Base-by-base conservation (phyloP, 2,113 vertebrate species). In the Grus americana region DNA sequence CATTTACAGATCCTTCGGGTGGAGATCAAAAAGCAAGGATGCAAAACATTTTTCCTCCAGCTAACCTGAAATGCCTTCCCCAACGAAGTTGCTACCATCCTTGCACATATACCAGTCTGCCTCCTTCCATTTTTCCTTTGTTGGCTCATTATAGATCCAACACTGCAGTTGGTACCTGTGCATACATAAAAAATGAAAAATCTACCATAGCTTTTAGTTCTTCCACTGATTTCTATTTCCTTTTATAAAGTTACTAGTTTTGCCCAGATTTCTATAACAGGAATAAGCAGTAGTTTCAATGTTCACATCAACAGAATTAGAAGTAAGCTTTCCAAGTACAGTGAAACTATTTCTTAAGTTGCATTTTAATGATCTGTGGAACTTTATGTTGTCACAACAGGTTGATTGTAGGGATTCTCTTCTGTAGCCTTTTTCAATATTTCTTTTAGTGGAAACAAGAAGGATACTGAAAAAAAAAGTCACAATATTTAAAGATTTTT, bases 61-160 rank as follows among this genome's bases (percentile, higher is more conserved):
- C 47, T 52, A 36, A 19, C 18, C 26, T 44, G 44, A 76, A 61
- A 55, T 5, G 6, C 38, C 23, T 70, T 18, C 30, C 10, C 17
- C 2, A 4, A 13, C 0, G 0, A 74, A 61, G 30, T 36, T 5
- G 2, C 67, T 16, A 2, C 29, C 46, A 4, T 6, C 32, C 15
- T 15, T 5, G 11, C 21, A 10, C 7, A 0, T 15, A 36, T 17
- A 23, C 2, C 59, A 7, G 6, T 22, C 80, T n/a, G 63, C 29
- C 27, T 32, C 18, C 11, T 46, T 55, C 14, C 38, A 1, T 8
- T 32, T 9, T 18, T 27, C 27, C 42, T 36, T 8, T 20, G 10
- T 5, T 19, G 22, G 30, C 23, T 40, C n/a, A 5, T 30, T 32
- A 11, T 2, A 67, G 11, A 16, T 8, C 49, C 42, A 67, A 47